A percentile compares a stretch with the other conserved stretches of the same genome.
Conservation (phyloP, 1,140 invertebrate genomes). For the Cotesia vestalis region DNA sequence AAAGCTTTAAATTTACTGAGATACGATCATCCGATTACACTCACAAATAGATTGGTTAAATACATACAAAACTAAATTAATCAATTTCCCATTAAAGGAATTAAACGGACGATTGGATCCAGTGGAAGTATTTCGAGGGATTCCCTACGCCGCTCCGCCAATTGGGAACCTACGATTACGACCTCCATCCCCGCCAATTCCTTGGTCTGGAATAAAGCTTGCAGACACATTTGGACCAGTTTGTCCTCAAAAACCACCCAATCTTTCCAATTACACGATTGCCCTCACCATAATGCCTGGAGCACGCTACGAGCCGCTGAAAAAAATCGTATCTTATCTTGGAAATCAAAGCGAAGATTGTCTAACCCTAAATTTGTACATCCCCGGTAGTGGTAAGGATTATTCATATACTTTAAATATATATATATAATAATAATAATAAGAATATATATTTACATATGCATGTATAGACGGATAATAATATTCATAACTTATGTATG, state of each 20-base stretch:
- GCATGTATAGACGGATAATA: neutral
- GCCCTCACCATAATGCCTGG: conserved; percentile 76
- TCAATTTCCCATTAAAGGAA: conserved; percentile 63
- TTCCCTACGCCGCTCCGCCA: conserved; percentile 86
- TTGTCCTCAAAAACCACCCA: conserved; percentile 80
- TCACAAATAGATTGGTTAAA: too few species aligned
- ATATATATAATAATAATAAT: too few species aligned
- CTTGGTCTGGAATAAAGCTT: conserved; percentile 77
- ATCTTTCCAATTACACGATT: conserved; percentile 76
- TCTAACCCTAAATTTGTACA: conserved; percentile 88
- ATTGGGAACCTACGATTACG: conserved; percentile 77
- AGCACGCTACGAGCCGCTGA: conserved; percentile 74
- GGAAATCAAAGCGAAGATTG: conserved; percentile 89
- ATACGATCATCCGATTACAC: too few species aligned
- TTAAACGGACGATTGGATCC: conserved; percentile 79
- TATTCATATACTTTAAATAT: neutral
- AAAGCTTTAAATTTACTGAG: too few species aligned
- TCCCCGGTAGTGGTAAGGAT: conserved; percentile 80
- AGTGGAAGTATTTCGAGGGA: conserved; percentile 82
- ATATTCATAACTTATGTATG: too few species aligned
- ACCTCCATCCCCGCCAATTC: conserved; percentile 72
- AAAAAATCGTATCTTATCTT: conserved; percentile 72
- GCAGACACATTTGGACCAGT: conserved; percentile 79
- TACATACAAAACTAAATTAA: too few species aligned
- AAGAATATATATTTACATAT: neutral